Percentiles rank a stretch among this genome's conserved stretches.
phyloP scores from a whole-genome alignment of 2,113 vertebrate genomes.

The Trematomus loennbergii region DNA sequence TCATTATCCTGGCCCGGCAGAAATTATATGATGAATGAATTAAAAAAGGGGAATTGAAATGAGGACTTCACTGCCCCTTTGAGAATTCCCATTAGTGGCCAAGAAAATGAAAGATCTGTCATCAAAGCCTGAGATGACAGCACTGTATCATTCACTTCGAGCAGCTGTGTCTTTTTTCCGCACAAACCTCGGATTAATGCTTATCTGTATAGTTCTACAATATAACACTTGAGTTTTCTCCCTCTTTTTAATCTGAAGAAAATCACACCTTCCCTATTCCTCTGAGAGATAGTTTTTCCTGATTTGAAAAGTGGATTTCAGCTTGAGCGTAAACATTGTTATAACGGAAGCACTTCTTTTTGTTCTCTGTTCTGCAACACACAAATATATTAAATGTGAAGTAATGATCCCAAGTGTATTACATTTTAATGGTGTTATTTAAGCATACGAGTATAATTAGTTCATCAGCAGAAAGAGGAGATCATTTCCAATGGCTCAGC shows the following conservation, averaged over 20 bases:
- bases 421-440: slow-evolving; percentile 80
- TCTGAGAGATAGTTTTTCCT: slow-evolving; percentile 13
- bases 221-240: slow-evolving; percentile 37
- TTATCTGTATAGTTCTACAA: slow-evolving; percentile 41
- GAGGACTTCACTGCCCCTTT: slow-evolving; percentile 53
- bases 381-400: slow-evolving; percentile 61
- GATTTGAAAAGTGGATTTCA: slow-evolving; percentile 49
- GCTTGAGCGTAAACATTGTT: slow-evolving; percentile 22
- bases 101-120: slow-evolving; percentile 68
- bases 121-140: slow-evolving; percentile 70
- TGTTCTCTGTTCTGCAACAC: slow-evolving; percentile 54
- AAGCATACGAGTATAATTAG: slow-evolving; percentile 71
- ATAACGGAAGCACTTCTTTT: slow-evolving; percentile 45
- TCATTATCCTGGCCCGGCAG: slow-evolving; percentile 64
- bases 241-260: slow-evolving; percentile 34
- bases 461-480: slow-evolving; percentile 75
- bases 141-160: slow-evolving; percentile 49
- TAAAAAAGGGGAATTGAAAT: slow-evolving; percentile 64
- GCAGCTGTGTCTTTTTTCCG: slow-evolving; percentile 38
- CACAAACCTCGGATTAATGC: slow-evolving; percentile 32
- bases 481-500: slow-evolving; percentile 72
- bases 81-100: slow-evolving; percentile 69
- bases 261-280: slow-evolving; percentile 22
- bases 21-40: slow-evolving; percentile 70
- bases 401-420: slow-evolving; percentile 74